Conservation (phyloP, 2,888 invertebrate species). For the Lasioglossum malachurum region DNA sequence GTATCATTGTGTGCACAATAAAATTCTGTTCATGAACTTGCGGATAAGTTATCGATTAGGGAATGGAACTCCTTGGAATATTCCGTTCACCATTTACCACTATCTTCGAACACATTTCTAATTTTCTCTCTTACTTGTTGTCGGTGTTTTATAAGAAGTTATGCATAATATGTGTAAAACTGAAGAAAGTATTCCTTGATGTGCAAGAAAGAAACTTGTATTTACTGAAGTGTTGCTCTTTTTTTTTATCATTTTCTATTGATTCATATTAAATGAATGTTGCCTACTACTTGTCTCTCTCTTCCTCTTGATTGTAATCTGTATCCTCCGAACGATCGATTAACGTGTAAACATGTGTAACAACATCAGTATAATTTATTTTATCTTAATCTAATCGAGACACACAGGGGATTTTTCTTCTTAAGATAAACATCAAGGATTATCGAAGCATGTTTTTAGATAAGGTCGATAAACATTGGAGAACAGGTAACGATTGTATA, state of each 20-base stretch:
- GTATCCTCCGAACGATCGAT: slow-evolving; percentile 3
- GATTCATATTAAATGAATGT: slow-evolving; percentile 31
- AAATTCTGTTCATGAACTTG: slow-evolving; percentile 9
- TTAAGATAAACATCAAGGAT: not conserved
- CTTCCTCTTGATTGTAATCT: not conserved
- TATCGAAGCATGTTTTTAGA: not conserved
- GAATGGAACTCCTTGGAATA: not conserved
- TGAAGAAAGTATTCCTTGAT: not conserved
- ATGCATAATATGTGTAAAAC: slow-evolving; percentile 8
- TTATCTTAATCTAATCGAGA: not conserved
- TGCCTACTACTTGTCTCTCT: not conserved
- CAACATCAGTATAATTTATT: not conserved
- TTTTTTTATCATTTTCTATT: not conserved
- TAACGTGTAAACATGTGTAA: not conserved
- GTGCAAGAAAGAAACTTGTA: not conserved
- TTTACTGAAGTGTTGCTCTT: slow-evolving; percentile 3
- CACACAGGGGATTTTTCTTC: not conserved
- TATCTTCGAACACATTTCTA: not conserved
- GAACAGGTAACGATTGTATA: not conserved
- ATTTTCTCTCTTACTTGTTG: not conserved
- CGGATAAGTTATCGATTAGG: slow-evolving; percentile 2
- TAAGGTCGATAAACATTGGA: not conserved
- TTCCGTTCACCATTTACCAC: not conserved
- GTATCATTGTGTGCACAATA: slow-evolving; percentile 1
- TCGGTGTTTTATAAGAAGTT: not conserved